A percentile compares a stretch with the other conserved stretches of the same genome.
Evolutionary conservation across 2,888 invertebrate species (phyloP).

Genomic region (Blera fallax): DNA sequence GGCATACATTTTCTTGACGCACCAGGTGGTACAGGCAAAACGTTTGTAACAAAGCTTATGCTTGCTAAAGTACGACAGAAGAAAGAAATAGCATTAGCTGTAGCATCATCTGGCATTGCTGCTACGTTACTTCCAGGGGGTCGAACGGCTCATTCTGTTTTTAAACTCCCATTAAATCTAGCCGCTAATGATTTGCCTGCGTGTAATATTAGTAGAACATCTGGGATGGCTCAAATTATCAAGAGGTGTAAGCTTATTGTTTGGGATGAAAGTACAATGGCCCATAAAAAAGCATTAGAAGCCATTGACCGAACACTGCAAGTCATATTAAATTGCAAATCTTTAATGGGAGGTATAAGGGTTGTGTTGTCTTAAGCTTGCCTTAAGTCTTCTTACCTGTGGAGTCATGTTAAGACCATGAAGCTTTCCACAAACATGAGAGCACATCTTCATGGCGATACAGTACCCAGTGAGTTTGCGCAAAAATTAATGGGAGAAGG

Average conservation of each 20-base stretch:
- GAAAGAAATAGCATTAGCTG: constrained; percentile 77
- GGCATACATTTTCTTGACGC: constrained; percentile 64
- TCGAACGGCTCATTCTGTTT: constrained; percentile 75
- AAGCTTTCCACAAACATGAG: not conserved
- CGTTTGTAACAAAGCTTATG: constrained; percentile 71
- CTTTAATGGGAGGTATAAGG: constrained; percentile 5
- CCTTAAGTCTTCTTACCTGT: not conserved
- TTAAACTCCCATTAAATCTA: constrained; percentile 76
- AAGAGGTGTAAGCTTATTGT: constrained; percentile 24
- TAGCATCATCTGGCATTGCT: constrained; percentile 76
- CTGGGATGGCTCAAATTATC: constrained; percentile 74
- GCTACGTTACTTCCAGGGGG: constrained; percentile 77
- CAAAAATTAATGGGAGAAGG: too few species aligned
- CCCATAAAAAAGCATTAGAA: constrained; percentile 73
- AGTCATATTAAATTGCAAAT: constrained; percentile 71
- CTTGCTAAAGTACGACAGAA: constrained; percentile 76
- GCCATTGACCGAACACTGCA: constrained; percentile 61
- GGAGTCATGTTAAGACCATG: not conserved
- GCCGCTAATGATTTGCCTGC: constrained; percentile 32
- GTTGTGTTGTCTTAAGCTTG: constrained; percentile 72
- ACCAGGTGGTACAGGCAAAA: constrained; percentile 45
- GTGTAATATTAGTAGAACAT: constrained; percentile 74
- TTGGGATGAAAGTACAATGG: constrained; percentile 73
- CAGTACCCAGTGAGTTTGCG: not conserved
- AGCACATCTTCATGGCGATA: not conserved